Evolutionary conservation across 2,113 vertebrate species (phyloP), one percentile per base, ranked within the genome.

Genomic region (Chelonoidis abingdonii): DNA sequence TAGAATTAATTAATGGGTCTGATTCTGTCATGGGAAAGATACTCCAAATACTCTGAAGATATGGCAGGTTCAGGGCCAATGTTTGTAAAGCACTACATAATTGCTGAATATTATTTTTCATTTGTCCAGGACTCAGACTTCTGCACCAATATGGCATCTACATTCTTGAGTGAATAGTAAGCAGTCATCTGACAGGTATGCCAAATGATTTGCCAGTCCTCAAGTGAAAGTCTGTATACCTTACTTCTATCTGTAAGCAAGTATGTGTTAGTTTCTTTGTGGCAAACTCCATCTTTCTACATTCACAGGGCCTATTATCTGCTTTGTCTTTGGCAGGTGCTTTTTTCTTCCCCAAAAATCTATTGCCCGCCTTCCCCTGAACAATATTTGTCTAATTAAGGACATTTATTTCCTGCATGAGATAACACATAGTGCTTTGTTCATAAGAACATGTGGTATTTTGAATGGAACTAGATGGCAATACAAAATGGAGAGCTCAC

Each of bases 61-160:
- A 54, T 0, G 0, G 24, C 13, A 80, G 41, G 21, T 80, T 8
- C 7, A 1, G 4, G 31, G 29, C 17, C 0, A 2, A 54, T 17
- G 69, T 52, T n/a, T 1, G 3, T 12, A 54, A 56, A 80, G 62
- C 10, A 38, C 0, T 4, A 31, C 4, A 19, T 0, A 47, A n/a
- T 65, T 53, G 54, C 59, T 75, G 54, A 54, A 53, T 10, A 52
- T 35, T 12, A 53, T 52, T 44, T 85, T 38, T 84, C 16, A 5
- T 3, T 59, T 25, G 38, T 16, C 19, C 0, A 0, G 5, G 24
- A 54, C 75, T 76, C 75, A 10, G 49, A 10, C 12, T 72, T 56
- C n/a, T 19, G 8, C 52, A 38, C n/a, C 22, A 38, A 76, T 41
- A 78, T 6, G 29, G 41, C 27, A 16, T 27, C 41, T 6, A 47